These are phyloP conservation scores for Epinephelus fuscoguttatus DNA, from an alignment of 2,113 vertebrate species.

Conservation along the genomic window DNA sequence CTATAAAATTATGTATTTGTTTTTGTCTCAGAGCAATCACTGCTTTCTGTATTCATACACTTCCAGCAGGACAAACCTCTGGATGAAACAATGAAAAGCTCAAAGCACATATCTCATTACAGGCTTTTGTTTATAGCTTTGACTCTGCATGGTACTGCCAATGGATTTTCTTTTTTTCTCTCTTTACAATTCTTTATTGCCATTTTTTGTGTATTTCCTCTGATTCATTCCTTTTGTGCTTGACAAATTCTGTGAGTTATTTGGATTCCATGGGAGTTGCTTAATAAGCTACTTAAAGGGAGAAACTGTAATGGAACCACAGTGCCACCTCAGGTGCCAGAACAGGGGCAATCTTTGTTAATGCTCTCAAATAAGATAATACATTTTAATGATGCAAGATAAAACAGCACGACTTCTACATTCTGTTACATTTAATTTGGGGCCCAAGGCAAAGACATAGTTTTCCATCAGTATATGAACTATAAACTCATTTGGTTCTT, in stretches of 20 bases:
- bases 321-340: constrained; percentile 18
- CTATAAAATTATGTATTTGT: constrained; percentile 57
- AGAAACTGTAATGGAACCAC: neutral
- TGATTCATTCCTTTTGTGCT: constrained; percentile 35
- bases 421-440: neutral
- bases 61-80: constrained; percentile 57
- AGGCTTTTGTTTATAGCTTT: constrained; percentile 71
- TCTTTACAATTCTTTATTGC: neutral
- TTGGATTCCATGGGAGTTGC: constrained; percentile 41
- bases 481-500: neutral
- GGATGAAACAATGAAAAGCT: constrained; percentile 54
- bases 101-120: constrained; percentile 76
- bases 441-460: neutral
- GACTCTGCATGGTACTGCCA: constrained; percentile 29
- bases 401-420: neutral
- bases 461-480: neutral
- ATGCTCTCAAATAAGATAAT: neutral
- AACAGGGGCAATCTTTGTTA: neutral
- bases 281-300: constrained; percentile 31
- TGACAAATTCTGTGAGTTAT: constrained; percentile 26
- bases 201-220: constrained; percentile 18
- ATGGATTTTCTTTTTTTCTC: constrained; percentile 32
- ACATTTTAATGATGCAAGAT: neutral
- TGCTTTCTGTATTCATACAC: constrained; percentile 33
- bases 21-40: constrained; percentile 66